These are phyloP conservation scores for Threskiornis aethiopicus DNA, from an alignment of 2,797 vertebrate genomes.

Conservation along the genomic window DNA sequence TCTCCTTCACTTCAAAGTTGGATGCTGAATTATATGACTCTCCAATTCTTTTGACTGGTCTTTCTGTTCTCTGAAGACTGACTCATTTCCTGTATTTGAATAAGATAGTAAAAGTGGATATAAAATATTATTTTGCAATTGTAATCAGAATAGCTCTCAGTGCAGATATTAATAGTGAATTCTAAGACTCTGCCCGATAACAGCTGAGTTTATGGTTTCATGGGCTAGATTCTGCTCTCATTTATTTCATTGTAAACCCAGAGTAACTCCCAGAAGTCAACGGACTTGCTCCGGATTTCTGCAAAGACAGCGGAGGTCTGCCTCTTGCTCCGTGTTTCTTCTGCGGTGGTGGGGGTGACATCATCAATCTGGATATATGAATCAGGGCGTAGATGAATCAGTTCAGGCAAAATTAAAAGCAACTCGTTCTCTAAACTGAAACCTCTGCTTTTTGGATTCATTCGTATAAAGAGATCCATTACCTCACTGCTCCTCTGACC, in stretches of 20 bases:
- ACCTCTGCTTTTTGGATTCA: neutral
- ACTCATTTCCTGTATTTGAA: constrained; percentile 79
- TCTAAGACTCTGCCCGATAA: constrained; percentile 37
- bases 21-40: constrained; percentile 50
- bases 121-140: constrained; percentile 68
- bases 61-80: constrained; percentile 60
- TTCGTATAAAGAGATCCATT: neutral
- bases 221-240: constrained; percentile 29
- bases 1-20: constrained; percentile 40
- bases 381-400: neutral
- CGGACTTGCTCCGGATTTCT: neutral
- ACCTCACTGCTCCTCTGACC: neutral
- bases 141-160: constrained; percentile 64
- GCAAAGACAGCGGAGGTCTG: neutral
- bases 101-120: constrained; percentile 72
- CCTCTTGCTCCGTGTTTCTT: neutral
- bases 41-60: constrained; percentile 62
- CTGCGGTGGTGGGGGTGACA: neutral
- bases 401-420: neutral
- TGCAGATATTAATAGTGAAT: constrained; percentile 67
- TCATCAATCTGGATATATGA: neutral
- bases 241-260: constrained; percentile 13
- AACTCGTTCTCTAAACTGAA: neutral
- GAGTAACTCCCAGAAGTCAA: neutral
- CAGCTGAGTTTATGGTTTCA: constrained; percentile 56